Conservation (phyloP, 2,888 invertebrate genomes). For the Caenorhabditis doughertyi region DNA sequence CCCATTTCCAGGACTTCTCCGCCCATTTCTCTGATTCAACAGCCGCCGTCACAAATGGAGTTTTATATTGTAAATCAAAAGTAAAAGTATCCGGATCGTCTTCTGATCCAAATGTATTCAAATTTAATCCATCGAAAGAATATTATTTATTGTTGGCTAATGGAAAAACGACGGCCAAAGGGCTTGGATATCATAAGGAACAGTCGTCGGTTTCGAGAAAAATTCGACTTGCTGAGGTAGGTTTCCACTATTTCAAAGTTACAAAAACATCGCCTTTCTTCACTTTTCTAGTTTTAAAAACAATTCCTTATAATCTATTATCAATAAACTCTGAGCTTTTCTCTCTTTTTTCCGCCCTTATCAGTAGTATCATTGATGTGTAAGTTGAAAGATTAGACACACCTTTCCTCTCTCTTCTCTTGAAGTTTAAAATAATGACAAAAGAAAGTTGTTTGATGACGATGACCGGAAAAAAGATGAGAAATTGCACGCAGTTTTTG, state of each 20-base stretch:
- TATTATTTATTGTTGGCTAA: slow-evolving; percentile 63
- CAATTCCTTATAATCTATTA: slow-evolving; percentile 1
- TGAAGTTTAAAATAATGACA: slow-evolving; percentile 38
- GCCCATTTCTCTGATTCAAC: slow-evolving; percentile 45
- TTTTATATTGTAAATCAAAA: slow-evolving; percentile 58
- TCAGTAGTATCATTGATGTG: slow-evolving; percentile 20
- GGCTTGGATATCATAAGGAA: slow-evolving; percentile 41
- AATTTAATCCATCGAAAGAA: slow-evolving; percentile 37
- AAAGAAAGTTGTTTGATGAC: background rate
- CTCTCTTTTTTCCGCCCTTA: background rate
- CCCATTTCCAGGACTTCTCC: slow-evolving; percentile 39
- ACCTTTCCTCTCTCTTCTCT: slow-evolving; percentile 5
- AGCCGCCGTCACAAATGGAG: slow-evolving; percentile 52
- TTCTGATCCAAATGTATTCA: slow-evolving; percentile 51
- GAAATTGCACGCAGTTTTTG: slow-evolving; percentile 22
- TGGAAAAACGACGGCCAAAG: slow-evolving; percentile 53
- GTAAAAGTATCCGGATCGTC: slow-evolving; percentile 53
- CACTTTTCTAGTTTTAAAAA: too few species aligned
- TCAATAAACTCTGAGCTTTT: slow-evolving; percentile 4
- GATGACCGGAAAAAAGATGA: slow-evolving; percentile 13
- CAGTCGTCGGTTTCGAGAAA: slow-evolving; percentile 54
- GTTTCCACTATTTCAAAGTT: background rate
- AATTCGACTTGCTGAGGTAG: slow-evolving; percentile 43
- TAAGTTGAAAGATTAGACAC: slow-evolving; percentile 52
- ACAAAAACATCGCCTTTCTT: too few species aligned